These are phyloP conservation scores for Drosophila pandora DNA, from an alignment of 1,140 invertebrate genomes.

Conservation along the genomic window DNA sequence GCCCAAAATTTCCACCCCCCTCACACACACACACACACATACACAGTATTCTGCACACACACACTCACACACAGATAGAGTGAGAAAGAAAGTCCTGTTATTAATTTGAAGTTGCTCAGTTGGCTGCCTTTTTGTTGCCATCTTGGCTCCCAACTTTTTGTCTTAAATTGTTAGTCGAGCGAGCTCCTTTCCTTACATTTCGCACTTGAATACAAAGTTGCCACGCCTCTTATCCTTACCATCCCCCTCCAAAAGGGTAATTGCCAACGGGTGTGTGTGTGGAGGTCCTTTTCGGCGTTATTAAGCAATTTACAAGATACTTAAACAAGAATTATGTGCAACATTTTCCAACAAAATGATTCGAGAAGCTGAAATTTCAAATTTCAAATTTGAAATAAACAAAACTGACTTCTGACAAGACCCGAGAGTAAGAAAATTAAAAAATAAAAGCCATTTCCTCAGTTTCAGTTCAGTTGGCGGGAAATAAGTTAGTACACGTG, in stretches of 20 bases:
- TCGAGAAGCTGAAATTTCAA: slow-evolving; percentile 79
- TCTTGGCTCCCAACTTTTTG: slow-evolving; percentile 55
- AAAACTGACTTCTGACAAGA: slow-evolving; percentile 75
- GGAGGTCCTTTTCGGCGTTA: slow-evolving; percentile 73
- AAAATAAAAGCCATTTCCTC: slow-evolving; percentile 54
- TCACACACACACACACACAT: slow-evolving; percentile 2
- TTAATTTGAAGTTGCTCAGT: slow-evolving; percentile 70
- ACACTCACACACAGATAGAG: background rate
- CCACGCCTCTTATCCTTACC: slow-evolving; percentile 21
- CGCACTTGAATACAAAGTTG: slow-evolving; percentile 78
- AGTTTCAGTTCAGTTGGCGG: background rate
- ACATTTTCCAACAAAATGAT: slow-evolving; percentile 82
- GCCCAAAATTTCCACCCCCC: background rate
- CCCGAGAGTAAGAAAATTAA: slow-evolving; percentile 45
- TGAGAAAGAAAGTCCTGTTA: slow-evolving; percentile 21
- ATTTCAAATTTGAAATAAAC: slow-evolving; percentile 80
- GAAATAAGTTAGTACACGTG: slow-evolving; percentile 2
- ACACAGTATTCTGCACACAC: background rate
- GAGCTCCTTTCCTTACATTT: slow-evolving; percentile 63
- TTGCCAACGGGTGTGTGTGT: slow-evolving; percentile 38
- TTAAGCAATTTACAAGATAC: slow-evolving; percentile 83
- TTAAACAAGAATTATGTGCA: slow-evolving; percentile 83
- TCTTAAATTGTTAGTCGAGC: slow-evolving; percentile 58
- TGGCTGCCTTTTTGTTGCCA: slow-evolving; percentile 27
- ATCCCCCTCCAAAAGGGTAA: slow-evolving; percentile 35